These are phyloP conservation scores for Drymodes brunneopygia DNA, from an alignment of 2,113 vertebrate genomes.

Conservation along the genomic window DNA sequence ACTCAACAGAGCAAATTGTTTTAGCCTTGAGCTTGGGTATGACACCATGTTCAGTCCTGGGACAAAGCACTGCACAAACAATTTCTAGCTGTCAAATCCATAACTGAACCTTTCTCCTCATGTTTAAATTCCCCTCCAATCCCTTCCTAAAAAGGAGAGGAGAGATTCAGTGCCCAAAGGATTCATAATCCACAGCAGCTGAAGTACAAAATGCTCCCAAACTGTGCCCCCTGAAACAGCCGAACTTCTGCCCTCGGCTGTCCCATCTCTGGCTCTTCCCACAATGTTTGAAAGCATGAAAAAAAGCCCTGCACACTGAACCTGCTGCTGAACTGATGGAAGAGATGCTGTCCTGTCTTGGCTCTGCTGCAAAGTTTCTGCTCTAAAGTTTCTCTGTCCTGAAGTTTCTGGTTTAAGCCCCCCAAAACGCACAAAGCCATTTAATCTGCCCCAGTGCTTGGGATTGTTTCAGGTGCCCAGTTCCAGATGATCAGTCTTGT, in stretches of 20 bases:
- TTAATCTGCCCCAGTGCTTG: fast-evolving
- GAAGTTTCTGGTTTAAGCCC: neutral
- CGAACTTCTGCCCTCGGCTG: neutral
- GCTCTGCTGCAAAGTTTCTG: neutral
- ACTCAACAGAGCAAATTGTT: neutral
- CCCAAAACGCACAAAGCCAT: neutral
- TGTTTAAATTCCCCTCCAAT: neutral
- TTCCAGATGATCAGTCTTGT: neutral
- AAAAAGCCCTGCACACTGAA: neutral
- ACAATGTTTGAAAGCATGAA: neutral
- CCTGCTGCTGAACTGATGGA: neutral
- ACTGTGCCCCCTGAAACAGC: fast-evolving
- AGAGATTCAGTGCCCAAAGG: neutral
- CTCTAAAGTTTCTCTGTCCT: neutral
- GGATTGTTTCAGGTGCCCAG: neutral
- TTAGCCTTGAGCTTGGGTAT: fast-evolving
- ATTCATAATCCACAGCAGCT: neutral
- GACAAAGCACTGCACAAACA: neutral
- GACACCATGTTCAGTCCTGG: neutral
- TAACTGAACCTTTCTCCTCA: neutral
- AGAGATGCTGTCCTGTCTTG: neutral
- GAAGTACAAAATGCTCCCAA: neutral
- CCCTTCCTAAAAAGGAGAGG: neutral
- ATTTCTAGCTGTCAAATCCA: neutral
- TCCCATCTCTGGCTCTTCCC: neutral